phyloP scores from a whole-genome alignment of 2,113 vertebrate genomes.

The Cnemophilus loriae region DNA sequence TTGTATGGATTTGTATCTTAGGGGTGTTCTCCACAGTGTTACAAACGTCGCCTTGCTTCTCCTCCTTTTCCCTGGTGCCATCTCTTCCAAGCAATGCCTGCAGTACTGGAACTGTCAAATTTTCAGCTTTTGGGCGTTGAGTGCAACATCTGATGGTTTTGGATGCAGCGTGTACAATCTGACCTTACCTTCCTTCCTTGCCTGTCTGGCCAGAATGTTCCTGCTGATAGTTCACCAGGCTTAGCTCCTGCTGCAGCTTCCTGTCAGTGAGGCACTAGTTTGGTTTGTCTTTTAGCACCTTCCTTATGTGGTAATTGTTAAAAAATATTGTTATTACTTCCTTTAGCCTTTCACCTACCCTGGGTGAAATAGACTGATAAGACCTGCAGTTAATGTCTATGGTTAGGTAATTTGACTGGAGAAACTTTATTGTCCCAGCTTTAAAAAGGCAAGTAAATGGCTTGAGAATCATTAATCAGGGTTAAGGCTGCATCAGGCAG shows the following conservation, averaged over 20 bases:
- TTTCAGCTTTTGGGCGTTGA: neutral
- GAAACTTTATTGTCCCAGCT: neutral
- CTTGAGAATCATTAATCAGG: neutral
- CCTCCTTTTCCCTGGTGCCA: neutral
- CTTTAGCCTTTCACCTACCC: neutral
- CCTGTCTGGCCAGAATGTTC: neutral
- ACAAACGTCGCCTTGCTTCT: neutral
- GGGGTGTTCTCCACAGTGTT: neutral
- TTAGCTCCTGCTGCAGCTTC: neutral
- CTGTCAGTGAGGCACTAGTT: neutral
- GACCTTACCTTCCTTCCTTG: neutral
- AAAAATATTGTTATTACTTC: neutral
- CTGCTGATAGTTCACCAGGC: neutral
- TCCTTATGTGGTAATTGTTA: neutral
- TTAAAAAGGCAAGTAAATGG: neutral
- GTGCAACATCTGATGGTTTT: neutral
- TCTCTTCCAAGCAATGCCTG: neutral
- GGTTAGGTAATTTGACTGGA: neutral
- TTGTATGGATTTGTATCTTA: neutral
- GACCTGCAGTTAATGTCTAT: neutral
- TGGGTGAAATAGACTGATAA: neutral
- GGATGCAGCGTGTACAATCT: neutral
- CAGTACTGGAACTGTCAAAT: neutral
- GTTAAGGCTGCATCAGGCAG: neutral
- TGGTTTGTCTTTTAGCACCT: too few relatives aligned